phyloP scores from a whole-genome alignment of 2,797 vertebrate species.

The Momotus momota region DNA sequence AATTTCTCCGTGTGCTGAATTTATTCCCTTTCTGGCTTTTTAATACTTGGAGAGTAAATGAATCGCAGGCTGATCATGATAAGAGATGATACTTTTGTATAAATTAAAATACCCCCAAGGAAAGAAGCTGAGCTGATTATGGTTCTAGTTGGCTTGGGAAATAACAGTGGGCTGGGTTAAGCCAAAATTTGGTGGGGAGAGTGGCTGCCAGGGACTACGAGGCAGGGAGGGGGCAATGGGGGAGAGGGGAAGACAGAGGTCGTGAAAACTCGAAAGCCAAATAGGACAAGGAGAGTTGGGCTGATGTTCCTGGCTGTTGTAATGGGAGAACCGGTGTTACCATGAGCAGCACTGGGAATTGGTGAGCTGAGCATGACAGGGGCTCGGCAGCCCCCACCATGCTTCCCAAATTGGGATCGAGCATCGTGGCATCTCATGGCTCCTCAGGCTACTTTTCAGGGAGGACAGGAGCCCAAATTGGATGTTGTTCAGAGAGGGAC shows the following conservation, averaged over 20 bases:
- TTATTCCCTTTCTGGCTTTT: slow-evolving; percentile 76
- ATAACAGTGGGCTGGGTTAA: slow-evolving; percentile 12
- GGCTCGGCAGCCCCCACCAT: fast-evolving
- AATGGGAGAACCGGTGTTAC: not conserved
- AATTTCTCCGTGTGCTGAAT: slow-evolving; percentile 58
- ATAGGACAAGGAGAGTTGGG: not conserved
- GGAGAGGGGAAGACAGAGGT: not conserved
- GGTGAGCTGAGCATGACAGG: not conserved
- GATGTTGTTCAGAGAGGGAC: not conserved
- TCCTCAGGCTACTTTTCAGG: not conserved
- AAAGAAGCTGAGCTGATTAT: slow-evolving; percentile 30
- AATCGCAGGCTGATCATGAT: slow-evolving; percentile 64
- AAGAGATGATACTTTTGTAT: slow-evolving; percentile 67
- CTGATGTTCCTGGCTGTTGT: not conserved
- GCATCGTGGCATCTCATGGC: not conserved
- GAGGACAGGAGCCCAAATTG: not conserved
- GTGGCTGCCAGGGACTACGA: not conserved
- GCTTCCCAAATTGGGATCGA: fast-evolving
- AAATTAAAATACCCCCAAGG: slow-evolving; percentile 65
- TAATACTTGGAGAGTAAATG: slow-evolving; percentile 59
- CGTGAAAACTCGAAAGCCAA: not conserved
- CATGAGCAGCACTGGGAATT: not conserved
- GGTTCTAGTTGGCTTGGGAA: slow-evolving; percentile 42
- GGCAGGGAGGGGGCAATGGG: not conserved
- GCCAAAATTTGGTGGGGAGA: not conserved